Evolutionary conservation across 2,113 vertebrate genomes (phyloP).

Genomic region (Chlorodrepanis virens): DNA sequence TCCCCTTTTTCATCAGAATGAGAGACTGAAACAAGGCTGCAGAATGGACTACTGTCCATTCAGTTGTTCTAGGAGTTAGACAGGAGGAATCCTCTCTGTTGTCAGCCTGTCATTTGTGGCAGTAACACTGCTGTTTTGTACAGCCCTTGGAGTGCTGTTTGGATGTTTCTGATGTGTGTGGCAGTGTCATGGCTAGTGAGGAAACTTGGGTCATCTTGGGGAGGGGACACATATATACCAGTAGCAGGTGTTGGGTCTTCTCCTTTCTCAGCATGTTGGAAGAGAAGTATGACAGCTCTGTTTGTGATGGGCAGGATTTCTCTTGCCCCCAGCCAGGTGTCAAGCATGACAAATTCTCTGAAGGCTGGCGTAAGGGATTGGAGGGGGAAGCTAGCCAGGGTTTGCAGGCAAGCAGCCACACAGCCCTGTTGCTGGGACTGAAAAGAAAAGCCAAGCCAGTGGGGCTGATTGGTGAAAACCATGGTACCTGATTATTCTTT

Average conservation of each 20-base stretch:
- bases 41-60: background rate
- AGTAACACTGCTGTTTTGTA: background rate
- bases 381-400: background rate
- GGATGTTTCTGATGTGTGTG: background rate
- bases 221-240: background rate
- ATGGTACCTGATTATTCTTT: background rate
- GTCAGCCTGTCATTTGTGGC: background rate
- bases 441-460: background rate
- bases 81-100: background rate
- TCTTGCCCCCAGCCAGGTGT: background rate
- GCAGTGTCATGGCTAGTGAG: background rate
- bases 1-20: background rate
- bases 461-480: background rate
- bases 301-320: background rate
- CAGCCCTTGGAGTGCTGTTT: background rate
- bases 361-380: accelerated
- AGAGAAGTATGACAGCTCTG: background rate
- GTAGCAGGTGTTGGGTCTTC: background rate
- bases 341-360: background rate
- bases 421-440: background rate
- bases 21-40: background rate
- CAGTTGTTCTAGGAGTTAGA: background rate
- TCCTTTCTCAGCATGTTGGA: background rate
- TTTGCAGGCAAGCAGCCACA: background rate
- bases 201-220: background rate